Evolutionary conservation across 1,140 invertebrate species (phyloP).

Genomic region (Cotesia glomerata): DNA sequence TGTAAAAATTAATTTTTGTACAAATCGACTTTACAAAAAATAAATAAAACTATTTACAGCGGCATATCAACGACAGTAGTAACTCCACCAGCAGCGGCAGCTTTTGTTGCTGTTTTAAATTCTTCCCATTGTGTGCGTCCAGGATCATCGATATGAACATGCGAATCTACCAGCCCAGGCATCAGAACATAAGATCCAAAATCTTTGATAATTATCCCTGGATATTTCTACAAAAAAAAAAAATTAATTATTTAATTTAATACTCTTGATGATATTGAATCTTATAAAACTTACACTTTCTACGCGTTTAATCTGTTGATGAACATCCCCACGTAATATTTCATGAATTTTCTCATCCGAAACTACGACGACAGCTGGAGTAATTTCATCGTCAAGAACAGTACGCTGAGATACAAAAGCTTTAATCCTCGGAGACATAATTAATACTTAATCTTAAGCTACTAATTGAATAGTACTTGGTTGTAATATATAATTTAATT

Average conservation of each 20-base stretch:
- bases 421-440: slow-evolving; percentile 3
- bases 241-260: neutral
- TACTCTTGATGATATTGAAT: neutral
- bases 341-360: slow-evolving; percentile 36
- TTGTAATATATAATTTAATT: no score
- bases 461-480: neutral
- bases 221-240: slow-evolving; percentile 32
- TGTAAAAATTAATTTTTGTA: slow-evolving; percentile 41
- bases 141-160: slow-evolving; percentile 89
- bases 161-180: slow-evolving; percentile 85
- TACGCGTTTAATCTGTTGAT: slow-evolving; percentile 10
- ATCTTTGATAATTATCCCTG: slow-evolving; percentile 50
- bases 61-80: slow-evolving; percentile 80
- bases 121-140: slow-evolving; percentile 79
- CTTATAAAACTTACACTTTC: neutral
- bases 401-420: slow-evolving; percentile 35
- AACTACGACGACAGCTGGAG: slow-evolving; percentile 38
- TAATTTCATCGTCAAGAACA: slow-evolving; percentile 35
- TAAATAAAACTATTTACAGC: slow-evolving; percentile 62
- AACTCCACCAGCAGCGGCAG: slow-evolving; percentile 75
- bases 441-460: neutral
- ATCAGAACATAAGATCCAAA: slow-evolving; percentile 71
- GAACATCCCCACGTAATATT: slow-evolving; percentile 22
- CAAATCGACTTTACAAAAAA: neutral
- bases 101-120: slow-evolving; percentile 71